These are phyloP conservation scores for Hemicentrotus pulcherrimus DNA, from an alignment of 35 echinoderm and acorn worm genomes.

Conservation along the genomic window DNA sequence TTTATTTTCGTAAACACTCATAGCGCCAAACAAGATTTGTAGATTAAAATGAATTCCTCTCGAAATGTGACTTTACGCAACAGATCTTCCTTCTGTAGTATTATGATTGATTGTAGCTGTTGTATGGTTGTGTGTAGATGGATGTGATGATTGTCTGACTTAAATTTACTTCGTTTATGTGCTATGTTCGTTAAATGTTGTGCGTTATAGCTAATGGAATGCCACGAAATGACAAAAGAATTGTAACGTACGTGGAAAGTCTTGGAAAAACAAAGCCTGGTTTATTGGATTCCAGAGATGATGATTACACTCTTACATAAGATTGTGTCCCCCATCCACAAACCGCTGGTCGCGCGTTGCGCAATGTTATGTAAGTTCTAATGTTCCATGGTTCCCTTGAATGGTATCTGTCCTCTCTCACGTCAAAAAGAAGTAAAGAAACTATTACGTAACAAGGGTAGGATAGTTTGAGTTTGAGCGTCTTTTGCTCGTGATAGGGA, in stretches of 20 bases:
- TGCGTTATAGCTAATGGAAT: not conserved
- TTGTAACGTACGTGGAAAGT: not conserved
- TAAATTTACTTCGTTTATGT: not conserved
- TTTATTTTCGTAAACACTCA: not conserved
- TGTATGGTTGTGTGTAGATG: not conserved
- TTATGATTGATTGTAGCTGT: not conserved
- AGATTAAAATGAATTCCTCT: not conserved
- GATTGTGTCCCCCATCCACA: not conserved
- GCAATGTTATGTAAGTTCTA: slow-evolving; percentile 39
- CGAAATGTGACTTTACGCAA: not conserved
- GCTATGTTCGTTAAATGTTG: not conserved
- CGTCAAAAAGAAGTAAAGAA: slow-evolving; percentile 43
- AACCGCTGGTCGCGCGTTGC: slow-evolving; percentile 33
- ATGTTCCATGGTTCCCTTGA: not conserved
- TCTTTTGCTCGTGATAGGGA: slow-evolving; percentile 22
- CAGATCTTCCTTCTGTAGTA: not conserved
- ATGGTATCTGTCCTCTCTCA: not conserved
- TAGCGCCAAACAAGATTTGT: not conserved
- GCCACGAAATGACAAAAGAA: not conserved
- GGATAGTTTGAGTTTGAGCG: slow-evolving; percentile 13
- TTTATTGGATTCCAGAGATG: slow-evolving; percentile 1
- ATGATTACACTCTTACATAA: slow-evolving; percentile 47
- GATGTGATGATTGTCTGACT: no score
- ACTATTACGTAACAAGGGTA: slow-evolving; percentile 39
- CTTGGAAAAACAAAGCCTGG: not conserved